Conservation (phyloP, 2,113 vertebrate genomes). For the Sander lucioperca region DNA sequence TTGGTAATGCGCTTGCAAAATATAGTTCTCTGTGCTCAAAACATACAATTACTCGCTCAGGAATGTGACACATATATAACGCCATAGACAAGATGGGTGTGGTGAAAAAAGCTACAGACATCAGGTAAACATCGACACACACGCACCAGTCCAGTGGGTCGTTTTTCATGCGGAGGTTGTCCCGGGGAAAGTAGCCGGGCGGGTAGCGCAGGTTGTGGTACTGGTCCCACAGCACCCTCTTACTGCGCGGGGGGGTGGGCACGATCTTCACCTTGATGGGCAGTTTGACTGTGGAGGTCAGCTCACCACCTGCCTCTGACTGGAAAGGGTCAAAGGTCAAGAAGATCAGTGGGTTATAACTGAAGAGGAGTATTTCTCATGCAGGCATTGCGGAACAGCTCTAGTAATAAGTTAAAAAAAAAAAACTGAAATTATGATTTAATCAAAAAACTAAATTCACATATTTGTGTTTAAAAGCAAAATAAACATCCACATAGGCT, state of each 20-base stretch:
- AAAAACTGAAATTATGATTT: background rate
- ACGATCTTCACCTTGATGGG: conserved; percentile 98
- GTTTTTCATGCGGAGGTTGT: conserved; percentile 98
- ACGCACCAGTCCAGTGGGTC: conserved; percentile 94
- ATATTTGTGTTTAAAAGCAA: background rate
- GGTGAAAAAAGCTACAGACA: background rate
- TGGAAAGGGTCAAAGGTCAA: conserved; percentile 60
- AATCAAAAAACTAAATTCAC: background rate
- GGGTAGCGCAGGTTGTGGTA: conserved; percentile 99
- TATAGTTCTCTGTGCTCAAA: no score
- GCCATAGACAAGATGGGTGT: background rate
- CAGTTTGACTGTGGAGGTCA: conserved; percentile 95
- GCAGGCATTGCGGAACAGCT: no score
- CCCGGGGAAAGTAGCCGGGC: conserved; percentile 96
- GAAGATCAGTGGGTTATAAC: background rate
- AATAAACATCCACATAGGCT: no score
- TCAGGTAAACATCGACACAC: background rate
- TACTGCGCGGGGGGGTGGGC: conserved; percentile 95
- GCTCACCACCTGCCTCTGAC: conserved; percentile 90
- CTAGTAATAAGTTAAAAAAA: no score
- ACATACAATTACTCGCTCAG: no score
- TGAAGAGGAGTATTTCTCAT: background rate
- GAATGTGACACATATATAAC: no score
- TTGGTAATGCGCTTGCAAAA: no score
- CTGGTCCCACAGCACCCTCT: conserved; percentile 97